Base-by-base conservation (phyloP, 35 echinoderm and acorn worm species). In the Diadema setosum region DNA sequence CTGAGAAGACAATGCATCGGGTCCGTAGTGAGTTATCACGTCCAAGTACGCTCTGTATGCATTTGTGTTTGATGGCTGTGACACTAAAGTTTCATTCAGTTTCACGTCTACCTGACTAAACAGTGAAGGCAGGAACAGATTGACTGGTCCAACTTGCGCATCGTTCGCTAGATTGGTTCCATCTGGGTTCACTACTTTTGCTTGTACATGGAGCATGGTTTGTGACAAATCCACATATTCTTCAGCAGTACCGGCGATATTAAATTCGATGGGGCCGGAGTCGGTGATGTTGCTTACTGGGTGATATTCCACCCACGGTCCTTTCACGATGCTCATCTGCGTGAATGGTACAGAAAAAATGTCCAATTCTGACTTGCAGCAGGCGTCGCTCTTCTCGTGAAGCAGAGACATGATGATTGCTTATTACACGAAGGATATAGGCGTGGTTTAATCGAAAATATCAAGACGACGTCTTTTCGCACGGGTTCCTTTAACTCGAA, bases 291-390 rank as follows among this genome's bases (percentile, higher is more conserved):
- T 91, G 7, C 83, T 83, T 18, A 91, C 39, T 3, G 88, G 93
- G 39, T 91, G 83, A 34, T 91, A 95, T 57, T 90, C 49, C 1
- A 87, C 73, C 87, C 88, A 95, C 9, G 85, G 59, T 83, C 93
- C 87, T 41, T 86, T 81, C 15, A 64, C 21, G 8, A 89, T 90
- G 20, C 80, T 52, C 18, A 82, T 94, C 57, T 90, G 93, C 1
- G 88, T 94, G 1, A 50, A 69, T 0, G 93, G 83, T 6, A 95
- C 58, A 15, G 83, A 32, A 90, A 95, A 95, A 2, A 91, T 23
- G 33, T 91, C 88, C 40, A 95, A 32, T 61, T 94, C 80, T 3
- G 85, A 69, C 23, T 45, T 87, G 27, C 84, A 81, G 46, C 90
- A 92, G 21, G 58, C 74, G 46, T 75, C 83, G 34, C 78, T 89